Evolutionary conservation across 2,797 vertebrate genomes (phyloP), one percentile per base, ranked within the genome.

Genomic region (Alfaro cultratus): DNA sequence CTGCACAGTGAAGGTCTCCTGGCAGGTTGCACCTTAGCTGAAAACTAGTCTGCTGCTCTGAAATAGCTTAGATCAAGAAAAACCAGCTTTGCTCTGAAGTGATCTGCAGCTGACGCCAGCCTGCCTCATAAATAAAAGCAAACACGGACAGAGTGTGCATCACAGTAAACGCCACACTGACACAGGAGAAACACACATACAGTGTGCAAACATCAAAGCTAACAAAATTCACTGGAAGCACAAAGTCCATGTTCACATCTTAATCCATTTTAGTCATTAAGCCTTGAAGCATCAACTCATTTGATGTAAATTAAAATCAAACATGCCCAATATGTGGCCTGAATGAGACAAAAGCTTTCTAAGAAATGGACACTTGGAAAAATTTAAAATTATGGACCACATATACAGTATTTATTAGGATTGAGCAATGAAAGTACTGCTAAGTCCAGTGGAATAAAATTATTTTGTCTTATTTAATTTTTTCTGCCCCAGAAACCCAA

Each of bases 171-270:
- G 21, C 62, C 62, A 39, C 9, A 3, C 62, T 67, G 34, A 67
- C 62, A 23, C 16, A 67, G 62, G 8, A 36, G 31, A 64, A 60
- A 60, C 51, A 15, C 55, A 15, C 57, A 36, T 29, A 31, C 16
- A 34, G 60, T 31, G 16, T 34, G 60, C 18, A 67, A 67, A 39
- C 16, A 64, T 36, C 7, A 64, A 34, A 4, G 31, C 60, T 36
- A 36, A 36, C 34, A 36, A 64, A 64, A 36, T 8, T 64, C 60
- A 64, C 31, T 18, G 31, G 60, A 64, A 64, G 60, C 60, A 8
- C 34, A 72, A 82, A 51, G 76, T 82, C 43, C 47, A 31, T 11
- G 83, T 64, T 89, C 8, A 80, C 84, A 85, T 67, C 82, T 79
- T 78, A 90, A 92, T 83, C 83, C 72, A 15, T 2, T 16, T 79